Conservation (phyloP, 2,797 vertebrate species). For the Lates japonicus region DNA sequence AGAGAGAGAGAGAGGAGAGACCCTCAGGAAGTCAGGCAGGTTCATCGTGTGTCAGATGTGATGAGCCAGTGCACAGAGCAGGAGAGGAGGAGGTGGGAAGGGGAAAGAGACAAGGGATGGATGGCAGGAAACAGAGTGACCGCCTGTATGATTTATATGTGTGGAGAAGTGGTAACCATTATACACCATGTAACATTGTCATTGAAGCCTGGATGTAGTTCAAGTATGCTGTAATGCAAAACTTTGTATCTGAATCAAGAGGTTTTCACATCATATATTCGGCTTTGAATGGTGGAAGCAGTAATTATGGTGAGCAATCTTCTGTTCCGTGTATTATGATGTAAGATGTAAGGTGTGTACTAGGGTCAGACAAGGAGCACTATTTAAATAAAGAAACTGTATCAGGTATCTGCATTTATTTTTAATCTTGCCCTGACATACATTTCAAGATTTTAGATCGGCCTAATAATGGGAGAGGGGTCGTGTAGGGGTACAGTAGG, state of each 20-base stretch:
- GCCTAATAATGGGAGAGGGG: not conserved
- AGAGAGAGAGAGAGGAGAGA: conserved; percentile 60
- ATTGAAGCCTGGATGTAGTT: not conserved
- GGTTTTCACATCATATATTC: not conserved
- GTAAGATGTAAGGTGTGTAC: not conserved
- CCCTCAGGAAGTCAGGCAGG: too few species aligned
- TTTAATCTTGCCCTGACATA: conserved; percentile 6
- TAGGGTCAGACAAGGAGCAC: not conserved
- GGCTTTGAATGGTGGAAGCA: not conserved
- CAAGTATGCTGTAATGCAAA: not conserved
- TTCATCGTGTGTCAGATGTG: too few species aligned
- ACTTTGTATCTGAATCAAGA: not conserved
- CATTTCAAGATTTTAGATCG: conserved; percentile 2
- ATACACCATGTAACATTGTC: conserved; percentile 28
- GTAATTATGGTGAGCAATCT: not conserved
- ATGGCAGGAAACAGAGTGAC: conserved; percentile 43
- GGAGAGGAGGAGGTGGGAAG: conserved; percentile 52
- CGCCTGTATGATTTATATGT: not conserved
- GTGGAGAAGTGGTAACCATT: conserved; percentile 15
- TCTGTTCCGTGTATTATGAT: not conserved
- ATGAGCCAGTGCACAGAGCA: conserved; percentile 76
- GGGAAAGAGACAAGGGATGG: conserved; percentile 46
- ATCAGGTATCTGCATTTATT: not conserved
- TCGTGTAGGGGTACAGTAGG: not conserved
- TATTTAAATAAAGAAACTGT: not conserved